phyloP scores from a whole-genome alignment of 2,113 vertebrate genomes.

The Gymnobelideus leadbeateri region DNA sequence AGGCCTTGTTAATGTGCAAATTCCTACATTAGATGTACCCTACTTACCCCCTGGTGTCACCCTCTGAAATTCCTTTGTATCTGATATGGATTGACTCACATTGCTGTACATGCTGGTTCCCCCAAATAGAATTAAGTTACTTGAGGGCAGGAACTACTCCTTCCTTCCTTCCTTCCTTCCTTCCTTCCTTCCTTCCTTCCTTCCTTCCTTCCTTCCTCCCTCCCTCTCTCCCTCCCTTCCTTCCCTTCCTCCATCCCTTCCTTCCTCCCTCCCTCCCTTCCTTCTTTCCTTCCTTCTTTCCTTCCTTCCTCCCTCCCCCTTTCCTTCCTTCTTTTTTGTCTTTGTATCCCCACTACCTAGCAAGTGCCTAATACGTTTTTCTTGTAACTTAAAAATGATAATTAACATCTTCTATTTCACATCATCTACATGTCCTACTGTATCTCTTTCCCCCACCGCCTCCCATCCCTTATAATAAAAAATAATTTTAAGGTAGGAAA shows the following conservation, averaged over 20 bases:
- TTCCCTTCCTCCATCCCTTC: too few relatives aligned
- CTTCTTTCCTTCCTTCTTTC: too few relatives aligned
- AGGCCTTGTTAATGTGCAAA: too few relatives aligned
- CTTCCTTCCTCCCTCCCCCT: neutral
- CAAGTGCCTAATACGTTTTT: neutral
- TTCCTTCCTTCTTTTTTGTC: too few relatives aligned
- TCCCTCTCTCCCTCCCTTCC: accelerated
- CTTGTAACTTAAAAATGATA: neutral
- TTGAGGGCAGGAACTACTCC: neutral
- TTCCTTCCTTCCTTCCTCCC: too few relatives aligned
- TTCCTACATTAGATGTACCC: too few relatives aligned
- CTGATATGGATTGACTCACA: neutral
- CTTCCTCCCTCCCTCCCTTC: too few relatives aligned
- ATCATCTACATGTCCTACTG: neutral
- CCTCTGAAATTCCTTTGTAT: too few relatives aligned
- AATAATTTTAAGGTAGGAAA: neutral
- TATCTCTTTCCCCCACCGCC: neutral
- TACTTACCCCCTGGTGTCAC: too few relatives aligned
- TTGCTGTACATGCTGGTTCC: neutral
- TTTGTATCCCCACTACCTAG: neutral
- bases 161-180: neutral
- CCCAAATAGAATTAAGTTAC: neutral
- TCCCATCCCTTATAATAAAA: neutral
- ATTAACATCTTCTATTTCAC: neutral
- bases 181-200: neutral